Percentiles rank a stretch among this genome's conserved stretches.
Conservation (phyloP, 1,140 invertebrate genomes). For the Dinoponera quadriceps region DNA sequence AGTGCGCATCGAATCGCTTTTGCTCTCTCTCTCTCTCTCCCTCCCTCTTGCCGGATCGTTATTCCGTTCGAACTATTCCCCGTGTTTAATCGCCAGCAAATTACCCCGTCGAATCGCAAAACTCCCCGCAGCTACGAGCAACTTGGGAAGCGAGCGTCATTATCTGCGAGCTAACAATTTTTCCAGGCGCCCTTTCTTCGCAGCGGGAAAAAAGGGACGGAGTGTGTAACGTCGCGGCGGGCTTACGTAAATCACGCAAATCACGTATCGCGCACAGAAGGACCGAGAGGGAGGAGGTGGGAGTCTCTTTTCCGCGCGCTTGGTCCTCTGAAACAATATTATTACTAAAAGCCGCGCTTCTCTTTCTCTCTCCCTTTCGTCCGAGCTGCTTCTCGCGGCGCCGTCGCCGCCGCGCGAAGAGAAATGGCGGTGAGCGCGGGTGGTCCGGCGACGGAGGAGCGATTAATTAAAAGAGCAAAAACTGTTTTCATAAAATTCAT, state of each 20-base stretch:
- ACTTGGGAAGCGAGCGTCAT: constrained; percentile 49
- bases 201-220: neutral
- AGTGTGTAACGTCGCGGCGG: constrained; percentile 13
- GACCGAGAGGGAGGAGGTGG: constrained; percentile 40
- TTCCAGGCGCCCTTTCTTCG: constrained; percentile 41
- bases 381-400: constrained; percentile 49
- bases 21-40: constrained; percentile 2
- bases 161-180: constrained; percentile 49
- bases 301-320: constrained; percentile 42
- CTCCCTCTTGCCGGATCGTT: constrained; percentile 32
- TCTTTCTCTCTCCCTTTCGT: neutral
- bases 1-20: constrained; percentile 41
- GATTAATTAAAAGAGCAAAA: constrained; percentile 86
- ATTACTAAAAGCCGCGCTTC: constrained; percentile 70
- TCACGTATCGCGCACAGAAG: constrained; percentile 56
- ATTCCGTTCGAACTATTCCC: constrained; percentile 33
- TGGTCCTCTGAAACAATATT: constrained; percentile 72
- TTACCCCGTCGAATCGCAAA: constrained; percentile 43
- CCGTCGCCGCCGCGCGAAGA: neutral
- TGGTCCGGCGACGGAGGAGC: constrained; percentile 71
- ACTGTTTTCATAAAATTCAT: constrained; percentile 86
- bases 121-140: constrained; percentile 30
- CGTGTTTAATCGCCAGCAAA: constrained; percentile 46
- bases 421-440: constrained; percentile 2
- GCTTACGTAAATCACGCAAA: constrained; percentile 55